These are phyloP conservation scores for Siphonodentalium dalli DNA, from an alignment of 2,888 invertebrate species.

Conservation along the genomic window DNA sequence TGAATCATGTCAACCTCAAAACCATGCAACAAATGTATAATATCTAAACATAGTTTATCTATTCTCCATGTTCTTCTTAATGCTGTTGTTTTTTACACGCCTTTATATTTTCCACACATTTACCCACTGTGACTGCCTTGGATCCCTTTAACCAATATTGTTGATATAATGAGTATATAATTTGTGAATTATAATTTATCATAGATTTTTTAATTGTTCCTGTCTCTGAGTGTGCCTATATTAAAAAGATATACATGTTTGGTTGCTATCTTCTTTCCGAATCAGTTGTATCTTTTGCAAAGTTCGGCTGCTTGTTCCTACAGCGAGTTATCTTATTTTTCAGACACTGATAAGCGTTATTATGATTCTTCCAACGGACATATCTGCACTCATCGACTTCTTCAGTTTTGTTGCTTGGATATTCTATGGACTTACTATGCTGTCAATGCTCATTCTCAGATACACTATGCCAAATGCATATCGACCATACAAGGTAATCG, in stretches of 20 bases:
- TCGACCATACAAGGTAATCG: slow-evolving; percentile 85
- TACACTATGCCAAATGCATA: slow-evolving; percentile 83
- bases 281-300: background rate
- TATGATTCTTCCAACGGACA: slow-evolving; percentile 93
- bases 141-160: background rate
- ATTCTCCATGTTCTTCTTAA: too few relatives aligned
- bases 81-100: too few relatives aligned
- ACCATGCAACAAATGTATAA: too few relatives aligned
- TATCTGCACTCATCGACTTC: slow-evolving; percentile 93
- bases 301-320: slow-evolving; percentile 7
- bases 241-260: background rate
- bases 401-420: slow-evolving; percentile 99
- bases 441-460: slow-evolving; percentile 90
- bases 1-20: too few relatives aligned
- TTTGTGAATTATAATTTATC: background rate
- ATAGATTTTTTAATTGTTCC: too few relatives aligned
- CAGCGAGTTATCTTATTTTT: slow-evolving; percentile 15
- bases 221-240: background rate
- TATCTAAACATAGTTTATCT: too few relatives aligned
- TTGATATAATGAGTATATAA: background rate
- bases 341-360: slow-evolving; percentile 78
- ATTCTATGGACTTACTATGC: slow-evolving; percentile 94
- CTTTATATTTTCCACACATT: too few relatives aligned
- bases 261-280: background rate
- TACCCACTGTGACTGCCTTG: too few relatives aligned